phyloP scores from a whole-genome alignment of 2,113 vertebrate species.

The Beaufortia kweichowensis region DNA sequence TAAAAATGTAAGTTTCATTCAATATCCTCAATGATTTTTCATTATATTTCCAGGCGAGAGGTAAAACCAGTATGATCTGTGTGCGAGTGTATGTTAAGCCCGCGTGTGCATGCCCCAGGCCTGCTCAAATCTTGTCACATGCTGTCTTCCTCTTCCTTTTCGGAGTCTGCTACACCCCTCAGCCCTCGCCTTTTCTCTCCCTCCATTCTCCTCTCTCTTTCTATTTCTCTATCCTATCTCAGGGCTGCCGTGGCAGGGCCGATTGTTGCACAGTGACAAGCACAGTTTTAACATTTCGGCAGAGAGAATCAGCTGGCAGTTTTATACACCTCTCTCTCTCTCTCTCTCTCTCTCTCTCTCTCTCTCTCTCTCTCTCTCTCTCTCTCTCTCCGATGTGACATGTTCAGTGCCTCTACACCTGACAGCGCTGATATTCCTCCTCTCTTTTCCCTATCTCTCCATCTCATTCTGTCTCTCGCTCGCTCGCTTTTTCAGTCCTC shows the following conservation, averaged over 20 bases:
- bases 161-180: slow-evolving; percentile 11
- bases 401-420: slow-evolving; percentile 1
- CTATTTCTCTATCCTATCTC: neutral
- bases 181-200: neutral
- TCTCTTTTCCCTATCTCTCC: slow-evolving; percentile 10
- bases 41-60: neutral
- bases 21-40: neutral
- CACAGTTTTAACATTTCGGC: slow-evolving; percentile 40
- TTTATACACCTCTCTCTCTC: slow-evolving; percentile 5
- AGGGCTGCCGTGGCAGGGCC: slow-evolving; percentile 4
- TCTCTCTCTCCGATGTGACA: slow-evolving; percentile 23
- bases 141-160: slow-evolving; percentile 26
- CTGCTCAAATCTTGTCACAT: slow-evolving; percentile 37
- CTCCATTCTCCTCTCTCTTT: slow-evolving; percentile 17
- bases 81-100: slow-evolving; percentile 10
- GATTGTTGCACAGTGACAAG: slow-evolving; percentile 42
- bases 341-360: slow-evolving; percentile 32
- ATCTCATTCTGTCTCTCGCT: slow-evolving; percentile 46
- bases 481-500: slow-evolving; percentile 42
- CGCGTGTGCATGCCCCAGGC: slow-evolving; percentile 7
- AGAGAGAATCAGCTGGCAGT: slow-evolving; percentile 32
- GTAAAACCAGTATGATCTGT: slow-evolving; percentile 1
- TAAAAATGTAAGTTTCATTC: neutral
- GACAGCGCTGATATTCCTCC: slow-evolving; percentile 32
- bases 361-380: neutral